Evolutionary conservation across 2,797 vertebrate species (phyloP).

Genomic region (Sternarchorhynchus goeldii): DNA sequence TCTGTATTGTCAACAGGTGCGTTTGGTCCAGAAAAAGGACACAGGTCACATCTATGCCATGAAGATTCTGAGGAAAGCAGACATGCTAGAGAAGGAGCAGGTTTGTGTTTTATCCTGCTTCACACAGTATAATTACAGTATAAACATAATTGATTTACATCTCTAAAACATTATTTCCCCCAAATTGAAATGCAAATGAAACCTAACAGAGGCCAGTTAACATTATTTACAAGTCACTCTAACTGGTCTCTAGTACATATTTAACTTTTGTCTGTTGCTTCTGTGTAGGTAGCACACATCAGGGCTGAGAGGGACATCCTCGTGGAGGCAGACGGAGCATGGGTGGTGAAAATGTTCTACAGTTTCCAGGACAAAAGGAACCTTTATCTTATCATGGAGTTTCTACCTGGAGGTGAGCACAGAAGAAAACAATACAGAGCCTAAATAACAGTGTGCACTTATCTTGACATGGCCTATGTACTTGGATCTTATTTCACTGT

Average conservation of each 20-base stretch:
- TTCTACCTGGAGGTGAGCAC: slow-evolving; percentile 92
- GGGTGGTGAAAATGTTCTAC: slow-evolving; percentile 99
- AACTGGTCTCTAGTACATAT: no score
- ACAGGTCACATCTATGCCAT: slow-evolving; percentile 99
- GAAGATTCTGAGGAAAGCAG: slow-evolving; percentile 97
- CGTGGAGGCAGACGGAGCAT: slow-evolving; percentile 96
- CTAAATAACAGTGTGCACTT: no score
- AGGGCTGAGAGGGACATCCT: slow-evolving; percentile 96
- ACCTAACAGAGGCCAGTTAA: no score
- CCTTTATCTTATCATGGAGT: slow-evolving; percentile 99
- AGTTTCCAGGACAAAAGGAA: slow-evolving; percentile 99
- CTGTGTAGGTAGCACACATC: slow-evolving; percentile 90
- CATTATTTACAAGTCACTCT: no score
- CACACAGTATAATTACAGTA: not conserved
- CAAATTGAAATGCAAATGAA: no score
- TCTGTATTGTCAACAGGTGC: slow-evolving; percentile 76
- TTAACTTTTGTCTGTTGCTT: not conserved
- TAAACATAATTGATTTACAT: not conserved
- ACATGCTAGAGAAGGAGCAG: slow-evolving; percentile 99
- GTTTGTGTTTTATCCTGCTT: slow-evolving; percentile 62
- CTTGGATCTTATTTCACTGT: no score
- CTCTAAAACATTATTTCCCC: no score
- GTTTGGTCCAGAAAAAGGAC: slow-evolving; percentile 97
- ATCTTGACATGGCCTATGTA: no score
- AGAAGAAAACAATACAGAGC: not conserved